A percentile compares a stretch with the other conserved stretches of the same genome.
Evolutionary conservation across 2,888 invertebrate genomes (phyloP).

Genomic region (Macrophya alboannulata): DNA sequence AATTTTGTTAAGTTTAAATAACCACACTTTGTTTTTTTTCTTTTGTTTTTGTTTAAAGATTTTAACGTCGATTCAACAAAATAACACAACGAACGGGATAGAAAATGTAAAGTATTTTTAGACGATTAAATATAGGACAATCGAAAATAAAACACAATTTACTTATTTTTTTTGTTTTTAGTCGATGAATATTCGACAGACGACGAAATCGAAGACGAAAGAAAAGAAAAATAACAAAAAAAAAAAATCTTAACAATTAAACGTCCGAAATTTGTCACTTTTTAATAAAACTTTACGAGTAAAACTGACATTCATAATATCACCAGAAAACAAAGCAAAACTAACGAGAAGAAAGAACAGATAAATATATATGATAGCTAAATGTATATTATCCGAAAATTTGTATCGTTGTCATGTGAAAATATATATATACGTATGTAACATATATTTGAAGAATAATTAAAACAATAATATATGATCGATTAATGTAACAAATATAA

Average conservation of each 20-base stretch:
- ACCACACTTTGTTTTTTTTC: constrained; percentile 5
- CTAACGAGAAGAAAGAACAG: background rate
- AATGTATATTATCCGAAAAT: background rate
- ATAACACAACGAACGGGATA: background rate
- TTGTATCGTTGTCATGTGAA: constrained; percentile 1
- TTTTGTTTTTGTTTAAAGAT: background rate
- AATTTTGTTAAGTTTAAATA: constrained; percentile 70
- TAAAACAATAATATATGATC: background rate
- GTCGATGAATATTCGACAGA: background rate
- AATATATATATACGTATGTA: background rate
- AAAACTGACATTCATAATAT: constrained; percentile 72
- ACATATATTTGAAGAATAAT: background rate
- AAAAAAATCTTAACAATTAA: constrained; percentile 59
- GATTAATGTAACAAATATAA: background rate
- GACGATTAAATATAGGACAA: background rate
- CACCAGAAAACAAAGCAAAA: constrained; percentile 53
- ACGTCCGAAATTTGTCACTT: constrained; percentile 75
- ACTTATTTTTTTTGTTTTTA: background rate
- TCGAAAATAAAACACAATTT: background rate
- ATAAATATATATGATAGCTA: no score
- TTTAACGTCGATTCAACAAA: constrained; percentile 3
- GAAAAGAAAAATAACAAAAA: background rate
- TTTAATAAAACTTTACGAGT: constrained; percentile 61
- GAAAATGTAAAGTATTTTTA: background rate
- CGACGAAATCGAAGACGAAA: background rate